phyloP scores from a whole-genome alignment of 1,140 invertebrate species.

The Daktulosphaira vitifoliae region DNA sequence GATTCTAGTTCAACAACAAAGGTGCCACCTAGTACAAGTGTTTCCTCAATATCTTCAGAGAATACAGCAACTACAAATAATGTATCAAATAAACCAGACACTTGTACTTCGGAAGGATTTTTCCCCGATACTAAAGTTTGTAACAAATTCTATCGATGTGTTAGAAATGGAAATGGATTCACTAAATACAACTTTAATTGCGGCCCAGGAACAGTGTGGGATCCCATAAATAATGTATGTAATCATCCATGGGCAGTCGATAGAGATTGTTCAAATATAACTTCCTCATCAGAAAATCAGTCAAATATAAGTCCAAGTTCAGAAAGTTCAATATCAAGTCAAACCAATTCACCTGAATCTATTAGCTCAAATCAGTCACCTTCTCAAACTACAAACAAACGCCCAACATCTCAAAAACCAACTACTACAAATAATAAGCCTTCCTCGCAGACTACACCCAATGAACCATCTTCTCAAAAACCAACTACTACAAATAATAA shows the following conservation, averaged over 20 bases:
- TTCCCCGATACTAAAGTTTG: conserved; percentile 59
- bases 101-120: conserved; percentile 54
- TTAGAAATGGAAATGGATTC: conserved; percentile 49
- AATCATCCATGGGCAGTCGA: conserved; percentile 46
- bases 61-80: neutral
- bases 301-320: neutral
- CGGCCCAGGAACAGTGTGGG: conserved; percentile 46
- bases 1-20: neutral
- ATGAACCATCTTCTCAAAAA: conserved; percentile 26
- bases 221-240: conserved; percentile 45
- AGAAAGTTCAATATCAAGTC: conserved; percentile 1
- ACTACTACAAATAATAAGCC: neutral
- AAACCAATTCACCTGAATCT: neutral
- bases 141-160: conserved; percentile 68
- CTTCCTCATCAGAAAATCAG: neutral
- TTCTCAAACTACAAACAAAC: conserved; percentile 1
- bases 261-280: conserved; percentile 27
- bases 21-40: neutral
- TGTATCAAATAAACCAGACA: conserved; percentile 1
- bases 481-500: neutral
- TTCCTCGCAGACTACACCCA: neutral
- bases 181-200: conserved; percentile 45
- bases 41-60: too few relatives aligned
- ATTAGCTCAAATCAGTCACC: neutral
- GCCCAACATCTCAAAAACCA: conserved; percentile 25